Evolutionary conservation across 2,113 vertebrate species (phyloP).

Genomic region (Notechis scutatus): DNA sequence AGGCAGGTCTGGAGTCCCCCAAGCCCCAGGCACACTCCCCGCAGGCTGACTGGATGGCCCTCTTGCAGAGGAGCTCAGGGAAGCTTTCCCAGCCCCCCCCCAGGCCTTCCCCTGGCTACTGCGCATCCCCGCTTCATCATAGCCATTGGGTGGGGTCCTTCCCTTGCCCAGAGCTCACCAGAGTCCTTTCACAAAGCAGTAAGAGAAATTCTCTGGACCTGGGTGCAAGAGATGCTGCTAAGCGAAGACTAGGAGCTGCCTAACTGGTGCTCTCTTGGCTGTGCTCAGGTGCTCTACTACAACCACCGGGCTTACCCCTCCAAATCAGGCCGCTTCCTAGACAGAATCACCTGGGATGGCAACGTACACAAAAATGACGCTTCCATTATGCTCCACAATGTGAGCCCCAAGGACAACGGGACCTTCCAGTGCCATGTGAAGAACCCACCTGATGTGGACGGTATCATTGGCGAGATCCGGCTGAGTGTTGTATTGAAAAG

Average conservation of each 20-base stretch:
- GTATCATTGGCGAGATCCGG: slow-evolving; percentile 75
- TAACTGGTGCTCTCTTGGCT: not conserved
- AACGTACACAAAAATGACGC: slow-evolving; percentile 76
- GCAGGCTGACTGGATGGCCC: too few species aligned
- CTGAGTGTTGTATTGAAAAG: slow-evolving; percentile 79
- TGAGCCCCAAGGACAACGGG: slow-evolving; percentile 86
- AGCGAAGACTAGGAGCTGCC: not conserved
- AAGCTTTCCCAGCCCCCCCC: not conserved
- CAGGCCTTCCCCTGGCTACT: not conserved
- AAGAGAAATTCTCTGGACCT: not conserved
- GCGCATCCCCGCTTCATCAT: not conserved
- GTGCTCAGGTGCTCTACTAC: slow-evolving; percentile 81
- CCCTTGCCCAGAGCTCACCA: not conserved
- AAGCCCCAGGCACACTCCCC: not conserved
- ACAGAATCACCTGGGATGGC: slow-evolving; percentile 80
- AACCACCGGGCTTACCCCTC: slow-evolving; percentile 70
- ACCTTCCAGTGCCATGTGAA: slow-evolving; percentile 89
- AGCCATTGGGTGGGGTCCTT: not conserved
- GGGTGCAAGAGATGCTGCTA: not conserved
- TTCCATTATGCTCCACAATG: slow-evolving; percentile 79
- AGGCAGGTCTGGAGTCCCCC: not conserved
- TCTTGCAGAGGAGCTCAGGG: not conserved
- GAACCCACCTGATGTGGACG: slow-evolving; percentile 87
- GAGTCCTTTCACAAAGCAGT: not conserved
- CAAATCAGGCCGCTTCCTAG: slow-evolving; percentile 72